Evolutionary conservation across 2,888 invertebrate genomes (phyloP).

Genomic region (Drosophila acutilabella): DNA sequence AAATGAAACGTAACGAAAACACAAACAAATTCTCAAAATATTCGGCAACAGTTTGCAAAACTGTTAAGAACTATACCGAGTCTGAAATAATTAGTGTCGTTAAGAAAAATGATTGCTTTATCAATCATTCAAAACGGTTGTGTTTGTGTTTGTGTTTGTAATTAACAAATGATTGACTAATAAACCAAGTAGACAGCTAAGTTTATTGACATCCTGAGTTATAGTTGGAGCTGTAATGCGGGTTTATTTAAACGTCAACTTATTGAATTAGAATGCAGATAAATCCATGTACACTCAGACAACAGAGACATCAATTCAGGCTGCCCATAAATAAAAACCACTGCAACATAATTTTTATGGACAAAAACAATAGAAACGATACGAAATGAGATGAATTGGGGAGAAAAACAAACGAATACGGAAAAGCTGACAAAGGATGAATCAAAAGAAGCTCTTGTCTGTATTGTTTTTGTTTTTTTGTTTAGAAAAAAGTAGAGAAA

Average conservation of each 20-base stretch:
- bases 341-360: conserved; percentile 58
- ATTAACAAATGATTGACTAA: conserved; percentile 22
- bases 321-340: conserved; percentile 45
- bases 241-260: conserved; percentile 28
- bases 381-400: not conserved
- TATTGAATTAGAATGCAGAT: conserved; percentile 63
- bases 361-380: not conserved
- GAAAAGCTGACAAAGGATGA: conserved; percentile 55
- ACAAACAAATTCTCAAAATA: not conserved
- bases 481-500: not conserved
- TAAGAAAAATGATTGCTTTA: not conserved
- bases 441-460: conserved; percentile 56
- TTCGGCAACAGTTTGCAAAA: not conserved
- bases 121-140: not conserved
- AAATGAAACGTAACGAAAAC: conserved; percentile 1
- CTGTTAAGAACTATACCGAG: not conserved
- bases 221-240: conserved; percentile 24
- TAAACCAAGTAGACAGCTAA: conserved; percentile 32
- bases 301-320: conserved; percentile 38
- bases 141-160: conserved; percentile 1
- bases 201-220: conserved; percentile 44
- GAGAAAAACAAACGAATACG: conserved; percentile 7
- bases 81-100: not conserved
- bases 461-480: conserved; percentile 11
- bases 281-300: conserved; percentile 35